Percentiles rank a stretch among this genome's conserved stretches.
Evolutionary conservation across 2,797 vertebrate species (phyloP).

Genomic region (Pseudochirops corinnae): DNA sequence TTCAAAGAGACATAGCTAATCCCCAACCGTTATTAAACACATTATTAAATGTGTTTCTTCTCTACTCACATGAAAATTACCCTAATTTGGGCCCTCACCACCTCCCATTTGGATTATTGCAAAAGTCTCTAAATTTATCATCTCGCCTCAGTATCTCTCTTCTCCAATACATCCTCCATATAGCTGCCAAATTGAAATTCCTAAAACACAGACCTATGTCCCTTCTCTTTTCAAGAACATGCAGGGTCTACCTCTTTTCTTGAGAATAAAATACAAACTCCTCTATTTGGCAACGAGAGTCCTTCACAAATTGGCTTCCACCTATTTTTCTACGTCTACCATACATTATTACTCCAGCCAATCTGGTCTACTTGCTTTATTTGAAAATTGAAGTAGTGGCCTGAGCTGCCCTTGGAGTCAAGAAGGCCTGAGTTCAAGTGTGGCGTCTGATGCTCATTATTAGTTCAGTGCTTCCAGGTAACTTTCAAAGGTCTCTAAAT

Average conservation of each 20-base stretch:
- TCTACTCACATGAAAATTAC: neutral
- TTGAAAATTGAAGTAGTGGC: neutral
- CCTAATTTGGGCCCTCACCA: neutral
- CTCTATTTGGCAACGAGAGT: neutral
- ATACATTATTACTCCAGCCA: neutral
- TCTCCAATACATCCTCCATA: neutral
- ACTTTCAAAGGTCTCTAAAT: neutral
- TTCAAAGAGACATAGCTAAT: constrained; percentile 33
- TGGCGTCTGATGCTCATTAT: neutral
- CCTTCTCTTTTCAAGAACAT: neutral
- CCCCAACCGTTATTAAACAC: neutral
- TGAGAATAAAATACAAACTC: neutral
- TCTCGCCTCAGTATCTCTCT: neutral
- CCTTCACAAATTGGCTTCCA: neutral
- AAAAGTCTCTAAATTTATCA: neutral
- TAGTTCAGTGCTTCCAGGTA: neutral
- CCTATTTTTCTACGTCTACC: neutral
- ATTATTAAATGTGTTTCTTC: neutral
- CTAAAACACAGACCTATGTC: neutral
- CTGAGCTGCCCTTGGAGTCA: neutral
- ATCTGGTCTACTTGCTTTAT: neutral
- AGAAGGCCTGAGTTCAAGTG: neutral
- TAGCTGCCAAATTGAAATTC: neutral
- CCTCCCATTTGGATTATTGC: neutral
- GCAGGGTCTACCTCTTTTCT: neutral